A percentile compares a stretch with the other conserved stretches of the same genome.
These are phyloP conservation scores for Thera obeliscata DNA, from an alignment of 2,888 invertebrate species.

Conservation along the genomic window DNA sequence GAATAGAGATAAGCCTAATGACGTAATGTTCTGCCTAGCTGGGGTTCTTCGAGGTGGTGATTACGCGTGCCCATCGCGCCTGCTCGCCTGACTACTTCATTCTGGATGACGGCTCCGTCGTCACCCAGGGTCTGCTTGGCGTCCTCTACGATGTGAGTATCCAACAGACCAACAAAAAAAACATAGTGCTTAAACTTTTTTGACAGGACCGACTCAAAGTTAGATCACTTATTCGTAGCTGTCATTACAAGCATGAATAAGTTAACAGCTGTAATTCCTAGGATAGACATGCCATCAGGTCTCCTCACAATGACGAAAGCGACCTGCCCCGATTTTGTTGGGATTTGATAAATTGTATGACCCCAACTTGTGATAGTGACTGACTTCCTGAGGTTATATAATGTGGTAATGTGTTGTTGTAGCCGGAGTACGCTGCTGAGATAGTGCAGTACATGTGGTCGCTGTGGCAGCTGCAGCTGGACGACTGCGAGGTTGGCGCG, in stretches of 20 bases:
- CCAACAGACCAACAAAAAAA: background rate
- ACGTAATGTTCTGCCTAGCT: constrained; percentile 52
- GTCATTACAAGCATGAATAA: background rate
- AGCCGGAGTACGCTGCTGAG: constrained; percentile 93
- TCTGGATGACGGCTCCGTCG: constrained; percentile 94
- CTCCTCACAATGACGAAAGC: too few species aligned
- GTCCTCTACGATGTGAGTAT: constrained; percentile 90
- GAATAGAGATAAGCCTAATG: background rate
- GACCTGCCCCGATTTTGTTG: too few species aligned
- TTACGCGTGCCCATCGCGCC: constrained; percentile 93
- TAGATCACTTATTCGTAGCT: background rate
- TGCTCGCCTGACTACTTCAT: constrained; percentile 91
- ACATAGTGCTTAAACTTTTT: too few species aligned
- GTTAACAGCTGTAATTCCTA: too few species aligned
- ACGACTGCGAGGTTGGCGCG: constrained; percentile 95
- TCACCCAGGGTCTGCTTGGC: constrained; percentile 93
- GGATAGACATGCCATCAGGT: too few species aligned
- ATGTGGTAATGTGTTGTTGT: constrained; percentile 40
- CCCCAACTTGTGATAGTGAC: too few species aligned
- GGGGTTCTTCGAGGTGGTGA: constrained; percentile 98
- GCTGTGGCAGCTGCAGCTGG: constrained; percentile 89
- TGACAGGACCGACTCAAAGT: background rate
- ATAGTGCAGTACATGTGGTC: constrained; percentile 92
- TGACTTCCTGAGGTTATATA: too few species aligned
- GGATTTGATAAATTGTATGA: too few species aligned